Evolutionary conservation across 2,113 vertebrate genomes (phyloP).

Genomic region (Chlamydotis undulata): DNA sequence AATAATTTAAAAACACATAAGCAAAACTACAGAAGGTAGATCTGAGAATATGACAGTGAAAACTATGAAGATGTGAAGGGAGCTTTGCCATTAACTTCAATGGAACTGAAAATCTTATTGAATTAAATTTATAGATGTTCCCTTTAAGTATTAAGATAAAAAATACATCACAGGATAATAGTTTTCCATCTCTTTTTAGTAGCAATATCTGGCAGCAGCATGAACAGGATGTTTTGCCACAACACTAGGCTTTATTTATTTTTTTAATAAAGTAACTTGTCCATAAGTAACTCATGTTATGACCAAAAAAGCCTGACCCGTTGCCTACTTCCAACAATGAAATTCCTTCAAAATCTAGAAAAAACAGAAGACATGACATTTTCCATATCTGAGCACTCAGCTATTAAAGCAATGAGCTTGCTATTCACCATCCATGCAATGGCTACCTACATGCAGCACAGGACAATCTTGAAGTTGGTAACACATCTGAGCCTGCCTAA

Average conservation of each 20-base stretch:
- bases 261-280: not conserved
- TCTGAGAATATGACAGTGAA: not conserved
- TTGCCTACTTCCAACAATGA: not conserved
- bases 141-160: not conserved
- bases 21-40: not conserved
- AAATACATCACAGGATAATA: not conserved
- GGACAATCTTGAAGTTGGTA: not conserved
- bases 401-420: not conserved
- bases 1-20: not conserved
- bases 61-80: not conserved
- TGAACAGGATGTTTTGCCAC: not conserved
- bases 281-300: not conserved
- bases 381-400: not conserved
- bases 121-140: not conserved
- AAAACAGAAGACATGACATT: not conserved
- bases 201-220: not conserved
- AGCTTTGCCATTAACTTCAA: not conserved
- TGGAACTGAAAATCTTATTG: not conserved
- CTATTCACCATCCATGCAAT: not conserved
- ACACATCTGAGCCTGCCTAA: not conserved
- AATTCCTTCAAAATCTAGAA: not conserved
- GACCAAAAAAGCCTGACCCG: not conserved
- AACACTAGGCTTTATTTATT: not conserved
- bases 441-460: not conserved
- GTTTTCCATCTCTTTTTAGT: not conserved